Evolutionary conservation across 2,888 invertebrate genomes (phyloP).

Genomic region (Julus scanicus): DNA sequence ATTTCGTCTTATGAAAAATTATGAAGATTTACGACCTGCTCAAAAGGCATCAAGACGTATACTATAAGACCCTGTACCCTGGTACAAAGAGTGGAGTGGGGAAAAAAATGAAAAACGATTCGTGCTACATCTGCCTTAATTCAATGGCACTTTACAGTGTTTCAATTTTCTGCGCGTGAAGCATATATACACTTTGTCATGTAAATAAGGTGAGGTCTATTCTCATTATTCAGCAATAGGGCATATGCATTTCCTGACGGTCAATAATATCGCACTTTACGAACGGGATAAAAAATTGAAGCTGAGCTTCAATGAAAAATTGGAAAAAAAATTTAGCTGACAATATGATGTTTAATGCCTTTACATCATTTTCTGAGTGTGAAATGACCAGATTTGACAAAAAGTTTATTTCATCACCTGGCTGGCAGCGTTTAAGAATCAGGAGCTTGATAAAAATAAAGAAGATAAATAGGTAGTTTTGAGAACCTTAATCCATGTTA

Average conservation of each 20-base stretch:
- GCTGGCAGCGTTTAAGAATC: too few species aligned
- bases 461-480: too few species aligned
- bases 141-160: conserved; percentile 24
- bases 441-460: too few species aligned
- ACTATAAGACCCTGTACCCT: background rate
- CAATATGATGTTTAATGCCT: background rate
- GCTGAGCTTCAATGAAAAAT: background rate
- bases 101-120: conserved; percentile 16
- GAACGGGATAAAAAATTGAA: background rate
- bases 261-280: conserved; percentile 24
- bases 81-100: background rate
- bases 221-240: conserved; percentile 31
- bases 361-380: too few species aligned
- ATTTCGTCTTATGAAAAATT: conserved; percentile 43
- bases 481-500: too few species aligned
- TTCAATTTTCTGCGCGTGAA: background rate
- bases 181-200: background rate
- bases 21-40: conserved; percentile 37
- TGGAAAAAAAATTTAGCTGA: background rate
- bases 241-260: background rate
- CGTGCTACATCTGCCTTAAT: conserved; percentile 29
- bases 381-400: too few species aligned
- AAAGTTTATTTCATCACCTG: too few species aligned
- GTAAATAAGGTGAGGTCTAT: background rate
- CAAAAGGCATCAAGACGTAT: background rate